Evolutionary conservation across 2,888 invertebrate genomes (phyloP).

Genomic region (Falcaria lacertinaria): DNA sequence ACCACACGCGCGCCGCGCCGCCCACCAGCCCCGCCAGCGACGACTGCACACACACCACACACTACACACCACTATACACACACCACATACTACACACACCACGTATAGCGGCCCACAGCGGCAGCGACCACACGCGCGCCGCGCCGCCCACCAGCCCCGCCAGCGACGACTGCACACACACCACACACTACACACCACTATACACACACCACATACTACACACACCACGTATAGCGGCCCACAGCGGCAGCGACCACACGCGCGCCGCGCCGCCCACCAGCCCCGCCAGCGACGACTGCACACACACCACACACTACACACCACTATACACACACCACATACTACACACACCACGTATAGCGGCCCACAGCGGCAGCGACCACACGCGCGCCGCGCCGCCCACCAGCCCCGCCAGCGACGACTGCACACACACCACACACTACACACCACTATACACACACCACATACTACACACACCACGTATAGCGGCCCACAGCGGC

Average conservation of each 20-base stretch:
- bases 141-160: conserved; percentile 79
- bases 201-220: too few species aligned
- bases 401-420: conserved; percentile 79
- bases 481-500: conserved; percentile 91
- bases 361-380: conserved; percentile 92
- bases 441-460: too few species aligned
- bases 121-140: conserved; percentile 85
- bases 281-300: conserved; percentile 81
- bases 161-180: conserved; percentile 74
- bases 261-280: conserved; percentile 73
- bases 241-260: conserved; percentile 89
- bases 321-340: too few species aligned
- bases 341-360: too few species aligned
- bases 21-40: conserved; percentile 80
- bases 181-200: too few species aligned
- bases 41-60: conserved; percentile 71
- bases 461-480: too few species aligned
- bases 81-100: too few species aligned
- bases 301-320: too few species aligned
- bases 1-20: conserved; percentile 82
- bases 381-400: conserved; percentile 81
- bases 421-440: too few species aligned
- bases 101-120: conserved; percentile 92
- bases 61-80: too few species aligned
- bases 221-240: conserved; percentile 91